Base-by-base conservation (phyloP, 2,888 invertebrate species). In the Aphrophora alni region DNA sequence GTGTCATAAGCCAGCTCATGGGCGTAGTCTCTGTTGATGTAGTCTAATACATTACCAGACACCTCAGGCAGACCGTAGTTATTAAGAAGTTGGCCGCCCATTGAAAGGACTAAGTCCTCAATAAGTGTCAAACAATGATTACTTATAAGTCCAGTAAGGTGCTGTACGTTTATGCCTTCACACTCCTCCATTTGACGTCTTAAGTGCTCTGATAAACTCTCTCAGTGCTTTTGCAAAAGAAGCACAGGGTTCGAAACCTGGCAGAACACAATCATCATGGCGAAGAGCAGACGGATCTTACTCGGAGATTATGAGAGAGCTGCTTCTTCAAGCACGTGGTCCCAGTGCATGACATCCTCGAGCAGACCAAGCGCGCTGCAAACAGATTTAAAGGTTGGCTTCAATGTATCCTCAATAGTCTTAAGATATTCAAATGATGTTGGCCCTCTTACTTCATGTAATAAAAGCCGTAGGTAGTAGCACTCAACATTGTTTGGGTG, bases 341-440 rank as follows among this genome's bases (percentile, higher is more conserved):
- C 21, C 21, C 59, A 59, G 5, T 59, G 21, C 21, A 12, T 59
- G 71, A 85, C 84, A 78, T 83, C 82, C 80, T 85, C 85, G 12
- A 85, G 83, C 78, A 85, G 82, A 14, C 86, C 85, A 38, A 84
- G 73, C 14, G 80, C 82, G 78, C 85, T 80, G 21, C 59, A 59
- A 59, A 87, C 87, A 70, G 83, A 59, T 51, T 85, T 81, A 81
- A 85, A 88, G 21, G 87, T 87, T 72, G 72, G 74, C 81, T 83
- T 81, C 26, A 84, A 68, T 38, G 81, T 80, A 26, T 86, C 86
- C 77, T 87, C 82, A 14, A 87, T 84, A 21, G 83, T 88, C 84
- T 84, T 86, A 38, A 87, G 82, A 79, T 84, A 82, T 75, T 71
- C 76, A 85, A 87, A 87, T 71, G 85, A 85, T 1, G 83, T 85